Base-by-base conservation (phyloP, 92 coral and sea anemone species). In the Parazoanthus darwini region DNA sequence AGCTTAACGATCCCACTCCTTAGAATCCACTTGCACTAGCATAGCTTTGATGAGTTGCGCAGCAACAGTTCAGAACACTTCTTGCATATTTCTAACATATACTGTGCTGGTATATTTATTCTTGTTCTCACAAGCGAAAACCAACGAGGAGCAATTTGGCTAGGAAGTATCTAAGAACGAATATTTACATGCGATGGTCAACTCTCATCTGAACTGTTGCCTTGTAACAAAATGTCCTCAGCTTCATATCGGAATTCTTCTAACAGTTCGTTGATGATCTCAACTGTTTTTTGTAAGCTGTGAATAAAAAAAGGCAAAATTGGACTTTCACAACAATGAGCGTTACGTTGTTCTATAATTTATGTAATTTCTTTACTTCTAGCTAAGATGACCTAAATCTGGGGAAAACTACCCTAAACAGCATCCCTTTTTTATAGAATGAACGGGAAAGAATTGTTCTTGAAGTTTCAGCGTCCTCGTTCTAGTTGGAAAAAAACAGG, bases 171-270 rank as follows among this genome's bases (percentile, higher is more conserved):
- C 8, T 63, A 18, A 23, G n/a, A 18, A 22, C 70, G 3, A 63
- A 25, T 20, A 63, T 63, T 18, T 23, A 63, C 70, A 3, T 63
- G 25, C 22, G 70, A 22, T 63, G 7, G 58, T 84, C 46, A 84
- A 35, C 72, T 58, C 43, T 51, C 79, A 71, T 84, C 43, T 15
- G 43, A 43, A 23, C 44, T 43, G 25, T 71, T 48, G 39, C 83
- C 87, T 77, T 86, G 89, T 48, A 95, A 88, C 59, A 95, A 89
- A 71, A 95, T 95, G 81, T 95, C 98, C 74, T 95, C 98, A 50
- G 92, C 92, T 88, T 95, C 98, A 91, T 93, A 95, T 80, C 94
- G 94, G 33, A 95, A 88, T 77, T 95, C 98, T 74, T 93, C 93
- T 71, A 95, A 82, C 35, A 95, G 92, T 79, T 95, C 98, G 72